Percentiles rank a stretch among this genome's conserved stretches.
Evolutionary conservation across 2,797 vertebrate genomes (phyloP).

Genomic region (Galaxias olidus): DNA sequence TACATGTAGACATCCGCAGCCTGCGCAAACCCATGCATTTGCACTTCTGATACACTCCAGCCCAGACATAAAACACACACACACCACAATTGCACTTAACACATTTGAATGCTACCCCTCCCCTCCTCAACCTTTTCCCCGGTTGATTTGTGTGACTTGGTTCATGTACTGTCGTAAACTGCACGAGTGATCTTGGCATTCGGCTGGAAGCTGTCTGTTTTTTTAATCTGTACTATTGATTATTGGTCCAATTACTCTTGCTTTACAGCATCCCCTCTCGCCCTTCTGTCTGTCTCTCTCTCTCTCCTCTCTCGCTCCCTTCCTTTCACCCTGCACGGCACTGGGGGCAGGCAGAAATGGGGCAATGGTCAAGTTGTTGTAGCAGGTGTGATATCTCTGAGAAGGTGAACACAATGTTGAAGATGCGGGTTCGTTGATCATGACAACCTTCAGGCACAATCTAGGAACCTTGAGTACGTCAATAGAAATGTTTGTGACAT

Average conservation of each 20-base stretch:
- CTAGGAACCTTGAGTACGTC: too few relatives aligned
- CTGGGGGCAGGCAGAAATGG: too few relatives aligned
- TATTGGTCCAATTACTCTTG: constrained; percentile 63
- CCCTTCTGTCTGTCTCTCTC: not conserved
- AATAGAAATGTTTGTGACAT: too few relatives aligned
- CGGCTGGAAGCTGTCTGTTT: constrained; percentile 51
- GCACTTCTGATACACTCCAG: too few relatives aligned
- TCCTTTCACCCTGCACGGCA: not conserved
- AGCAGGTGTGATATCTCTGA: too few relatives aligned
- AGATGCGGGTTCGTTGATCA: too few relatives aligned
- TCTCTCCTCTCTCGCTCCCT: not conserved
- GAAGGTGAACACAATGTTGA: too few relatives aligned
- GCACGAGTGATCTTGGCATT: constrained; percentile 52
- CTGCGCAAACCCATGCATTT: too few relatives aligned
- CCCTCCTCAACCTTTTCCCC: constrained; percentile 60
- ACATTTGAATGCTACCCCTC: not conserved
- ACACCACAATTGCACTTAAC: not conserved
- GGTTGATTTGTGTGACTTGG: constrained; percentile 18
- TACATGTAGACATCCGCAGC: too few relatives aligned
- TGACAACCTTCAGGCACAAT: too few relatives aligned
- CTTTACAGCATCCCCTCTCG: constrained; percentile 55
- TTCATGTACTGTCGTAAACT: constrained; percentile 48
- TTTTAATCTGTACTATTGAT: constrained; percentile 62
- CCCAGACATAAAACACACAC: too few relatives aligned
- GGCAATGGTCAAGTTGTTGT: too few relatives aligned